Evolutionary conservation across 1,140 invertebrate species (phyloP).

Genomic region (Microvelia longipes): DNA sequence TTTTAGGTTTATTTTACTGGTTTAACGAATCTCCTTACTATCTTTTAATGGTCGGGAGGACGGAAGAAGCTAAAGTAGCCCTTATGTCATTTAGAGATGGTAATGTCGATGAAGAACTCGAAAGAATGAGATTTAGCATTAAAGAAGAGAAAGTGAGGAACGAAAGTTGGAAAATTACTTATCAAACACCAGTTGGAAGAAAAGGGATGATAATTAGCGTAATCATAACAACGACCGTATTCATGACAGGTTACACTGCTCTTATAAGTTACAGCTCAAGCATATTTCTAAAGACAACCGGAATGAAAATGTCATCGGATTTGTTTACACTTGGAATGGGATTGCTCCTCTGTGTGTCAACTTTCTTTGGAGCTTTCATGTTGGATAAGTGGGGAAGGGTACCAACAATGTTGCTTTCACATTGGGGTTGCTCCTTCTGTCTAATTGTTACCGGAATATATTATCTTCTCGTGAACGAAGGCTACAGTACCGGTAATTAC

Average conservation of each 20-base stretch:
- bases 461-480: constrained; percentile 10
- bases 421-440: constrained; percentile 11
- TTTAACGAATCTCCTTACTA: constrained; percentile 73
- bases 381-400: constrained; percentile 32
- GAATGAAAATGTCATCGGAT: constrained; percentile 13
- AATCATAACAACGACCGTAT: constrained; percentile 18
- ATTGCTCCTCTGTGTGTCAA: constrained; percentile 21
- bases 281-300: constrained; percentile 18
- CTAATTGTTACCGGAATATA: constrained; percentile 14
- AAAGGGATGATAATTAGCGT: constrained; percentile 19
- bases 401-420: constrained; percentile 35
- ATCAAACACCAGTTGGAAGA: constrained; percentile 11
- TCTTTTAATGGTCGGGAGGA: constrained; percentile 41
- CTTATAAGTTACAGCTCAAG: constrained; percentile 21
- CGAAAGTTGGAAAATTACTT: constrained; percentile 14
- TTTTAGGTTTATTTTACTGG: constrained; percentile 47
- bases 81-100: constrained; percentile 44
- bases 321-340: constrained; percentile 16
- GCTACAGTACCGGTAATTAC: background rate
- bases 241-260: constrained; percentile 18
- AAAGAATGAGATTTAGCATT: constrained; percentile 15
- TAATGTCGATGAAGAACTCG: constrained; percentile 15
- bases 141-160: constrained; percentile 17
- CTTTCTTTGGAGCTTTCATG: constrained; percentile 16
- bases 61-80: constrained; percentile 42